These are phyloP conservation scores for Pachycephala philippinensis DNA, from an alignment of 2,113 vertebrate genomes.

Conservation along the genomic window DNA sequence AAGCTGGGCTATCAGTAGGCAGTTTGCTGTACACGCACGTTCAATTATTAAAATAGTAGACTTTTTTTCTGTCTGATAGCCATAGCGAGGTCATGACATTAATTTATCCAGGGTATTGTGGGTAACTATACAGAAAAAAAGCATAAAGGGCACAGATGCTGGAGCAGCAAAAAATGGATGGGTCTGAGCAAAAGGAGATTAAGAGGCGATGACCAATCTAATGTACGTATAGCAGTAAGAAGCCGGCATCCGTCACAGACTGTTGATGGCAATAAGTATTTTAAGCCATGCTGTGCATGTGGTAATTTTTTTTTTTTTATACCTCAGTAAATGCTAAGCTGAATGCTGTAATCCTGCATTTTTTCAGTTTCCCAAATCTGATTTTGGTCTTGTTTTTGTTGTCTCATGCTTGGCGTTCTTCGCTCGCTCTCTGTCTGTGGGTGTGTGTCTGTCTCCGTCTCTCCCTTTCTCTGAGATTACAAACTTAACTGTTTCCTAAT, in stretches of 20 bases:
- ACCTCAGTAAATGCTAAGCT: constrained; percentile 33
- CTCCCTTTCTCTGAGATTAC: neutral
- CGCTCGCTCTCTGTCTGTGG: constrained; percentile 5
- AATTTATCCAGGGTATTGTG: constrained; percentile 73
- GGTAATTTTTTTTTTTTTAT: neutral
- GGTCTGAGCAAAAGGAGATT: constrained; percentile 66
- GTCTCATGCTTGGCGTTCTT: constrained; percentile 20
- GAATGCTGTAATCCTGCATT: neutral
- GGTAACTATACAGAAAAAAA: constrained; percentile 66
- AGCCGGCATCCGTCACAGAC: constrained; percentile 29
- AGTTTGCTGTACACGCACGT: constrained; percentile 61
- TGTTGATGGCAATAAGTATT: constrained; percentile 56
- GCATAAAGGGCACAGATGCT: constrained; percentile 60
- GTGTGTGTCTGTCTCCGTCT: constrained; percentile 31
- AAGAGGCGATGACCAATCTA: constrained; percentile 58
- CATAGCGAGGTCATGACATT: constrained; percentile 70
- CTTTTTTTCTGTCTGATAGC: constrained; percentile 65
- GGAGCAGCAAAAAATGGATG: constrained; percentile 64
- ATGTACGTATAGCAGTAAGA: constrained; percentile 51
- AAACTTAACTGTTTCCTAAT: constrained; percentile 57
- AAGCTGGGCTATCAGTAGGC: constrained; percentile 51
- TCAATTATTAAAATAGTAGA: constrained; percentile 75
- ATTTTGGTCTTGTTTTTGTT: constrained; percentile 26
- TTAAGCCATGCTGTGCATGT: constrained; percentile 32
- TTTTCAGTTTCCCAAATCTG: constrained; percentile 47